Evolutionary conservation across 2,113 vertebrate genomes (phyloP).

Genomic region (Eolophus roseicapilla): DNA sequence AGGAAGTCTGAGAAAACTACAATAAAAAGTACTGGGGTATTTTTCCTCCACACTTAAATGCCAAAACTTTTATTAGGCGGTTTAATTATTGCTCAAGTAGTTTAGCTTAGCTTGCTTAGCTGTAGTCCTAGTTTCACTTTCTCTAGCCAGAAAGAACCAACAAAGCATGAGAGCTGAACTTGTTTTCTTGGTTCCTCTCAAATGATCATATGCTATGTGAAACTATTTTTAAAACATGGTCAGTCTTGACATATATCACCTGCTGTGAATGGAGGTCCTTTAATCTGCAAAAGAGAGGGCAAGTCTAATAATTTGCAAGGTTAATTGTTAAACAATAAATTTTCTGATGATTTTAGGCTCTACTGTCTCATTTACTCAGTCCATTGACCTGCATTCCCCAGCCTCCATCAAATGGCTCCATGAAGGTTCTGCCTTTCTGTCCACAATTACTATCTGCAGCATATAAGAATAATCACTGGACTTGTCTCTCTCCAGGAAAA

Average conservation of each 20-base stretch:
- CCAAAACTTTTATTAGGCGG: background rate
- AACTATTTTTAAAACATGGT: background rate
- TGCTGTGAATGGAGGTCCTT: background rate
- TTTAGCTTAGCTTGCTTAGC: slow-evolving; percentile 10
- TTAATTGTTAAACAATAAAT: background rate
- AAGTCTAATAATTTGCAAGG: background rate
- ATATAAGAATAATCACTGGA: background rate
- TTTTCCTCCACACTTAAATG: background rate
- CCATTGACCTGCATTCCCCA: background rate
- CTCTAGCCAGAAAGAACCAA: slow-evolving; percentile 28
- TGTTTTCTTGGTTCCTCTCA: background rate
- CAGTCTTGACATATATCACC: background rate
- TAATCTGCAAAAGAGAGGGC: background rate
- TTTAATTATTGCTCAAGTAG: slow-evolving; percentile 7
- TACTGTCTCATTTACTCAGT: background rate
- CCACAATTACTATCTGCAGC: background rate
- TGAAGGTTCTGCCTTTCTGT: background rate
- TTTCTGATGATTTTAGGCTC: background rate
- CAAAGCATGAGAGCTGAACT: background rate
- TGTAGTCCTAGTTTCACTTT: slow-evolving; percentile 35
- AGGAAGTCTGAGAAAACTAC: background rate
- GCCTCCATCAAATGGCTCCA: background rate
- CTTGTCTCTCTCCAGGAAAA: background rate
- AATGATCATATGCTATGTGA: background rate
- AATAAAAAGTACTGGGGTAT: background rate